These are phyloP conservation scores for Bombyx mori DNA, from an alignment of 1,140 invertebrate species.

Conservation along the genomic window DNA sequence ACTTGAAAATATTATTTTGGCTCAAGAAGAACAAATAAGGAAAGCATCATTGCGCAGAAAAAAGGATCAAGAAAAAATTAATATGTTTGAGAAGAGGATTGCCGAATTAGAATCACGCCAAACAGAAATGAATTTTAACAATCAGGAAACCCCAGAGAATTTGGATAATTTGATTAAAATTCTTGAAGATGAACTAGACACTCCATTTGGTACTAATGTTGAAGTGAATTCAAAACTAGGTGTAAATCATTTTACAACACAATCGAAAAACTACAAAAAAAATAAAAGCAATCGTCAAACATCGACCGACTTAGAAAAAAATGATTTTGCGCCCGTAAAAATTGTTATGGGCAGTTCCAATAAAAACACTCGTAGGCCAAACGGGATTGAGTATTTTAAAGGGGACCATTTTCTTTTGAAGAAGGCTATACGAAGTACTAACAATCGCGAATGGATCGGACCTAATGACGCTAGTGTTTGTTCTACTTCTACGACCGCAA, in stretches of 20 bases:
- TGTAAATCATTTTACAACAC: no score
- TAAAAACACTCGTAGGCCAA: constrained; percentile 24
- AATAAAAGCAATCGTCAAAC: constrained; percentile 6
- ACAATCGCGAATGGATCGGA: constrained; percentile 24
- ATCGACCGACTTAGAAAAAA: constrained; percentile 6
- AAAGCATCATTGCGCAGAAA: constrained; percentile 30
- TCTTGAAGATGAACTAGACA: constrained; percentile 49
- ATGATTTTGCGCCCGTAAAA: constrained; percentile 24
- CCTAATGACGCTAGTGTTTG: constrained; percentile 9
- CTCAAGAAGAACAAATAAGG: constrained; percentile 41
- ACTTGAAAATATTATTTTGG: constrained; percentile 51
- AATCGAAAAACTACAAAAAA: no score
- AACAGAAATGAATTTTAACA: constrained; percentile 19
- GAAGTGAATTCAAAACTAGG: no score
- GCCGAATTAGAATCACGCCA: constrained; percentile 25
- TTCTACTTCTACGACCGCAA: constrained; percentile 3
- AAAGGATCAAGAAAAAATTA: constrained; percentile 41
- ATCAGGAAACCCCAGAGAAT: constrained; percentile 27
- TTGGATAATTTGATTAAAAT: constrained; percentile 51
- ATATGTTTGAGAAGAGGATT: constrained; percentile 33
- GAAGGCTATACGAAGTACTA: constrained; percentile 28
- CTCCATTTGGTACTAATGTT: constrained; percentile 13
- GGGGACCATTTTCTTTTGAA: constrained; percentile 30
- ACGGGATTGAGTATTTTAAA: constrained; percentile 22
- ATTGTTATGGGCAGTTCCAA: constrained; percentile 29